Evolutionary conservation across 2,113 vertebrate species (phyloP).

Genomic region (Erinaceus europaeus): DNA sequence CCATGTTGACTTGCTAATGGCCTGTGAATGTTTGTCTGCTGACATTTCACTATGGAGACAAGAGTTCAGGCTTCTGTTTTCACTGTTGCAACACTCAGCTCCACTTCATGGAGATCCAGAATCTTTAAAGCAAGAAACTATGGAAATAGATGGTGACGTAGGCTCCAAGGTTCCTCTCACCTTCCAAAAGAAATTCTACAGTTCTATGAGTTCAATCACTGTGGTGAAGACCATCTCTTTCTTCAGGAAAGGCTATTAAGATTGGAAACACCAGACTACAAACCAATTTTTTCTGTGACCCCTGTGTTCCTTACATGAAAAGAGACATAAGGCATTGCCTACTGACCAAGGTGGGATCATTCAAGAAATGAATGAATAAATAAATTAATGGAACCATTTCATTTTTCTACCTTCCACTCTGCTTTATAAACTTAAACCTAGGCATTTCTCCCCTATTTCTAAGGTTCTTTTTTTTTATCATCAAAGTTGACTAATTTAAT

Average conservation of each 20-base stretch:
- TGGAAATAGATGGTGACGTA: neutral
- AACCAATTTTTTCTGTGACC: neutral
- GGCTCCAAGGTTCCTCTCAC: neutral
- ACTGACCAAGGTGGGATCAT: neutral
- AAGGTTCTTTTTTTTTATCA: neutral
- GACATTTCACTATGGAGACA: neutral
- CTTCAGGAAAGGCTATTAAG: neutral
- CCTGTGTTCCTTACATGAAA: neutral
- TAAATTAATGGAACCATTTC: neutral
- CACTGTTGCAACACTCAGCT: neutral
- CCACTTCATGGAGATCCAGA: neutral
- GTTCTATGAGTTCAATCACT: neutral
- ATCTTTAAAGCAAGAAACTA: neutral
- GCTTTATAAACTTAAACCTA: constrained; percentile 9
- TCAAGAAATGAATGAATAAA: neutral
- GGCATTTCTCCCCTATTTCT: neutral
- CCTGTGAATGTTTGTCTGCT: neutral
- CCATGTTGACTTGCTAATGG: neutral
- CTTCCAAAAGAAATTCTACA: constrained; percentile 19
- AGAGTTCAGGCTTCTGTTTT: neutral
- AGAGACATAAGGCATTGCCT: neutral
- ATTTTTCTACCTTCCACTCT: neutral
- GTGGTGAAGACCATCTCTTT: neutral
- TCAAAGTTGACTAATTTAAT: neutral
- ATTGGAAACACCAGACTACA: neutral